phyloP scores from a whole-genome alignment of 2,797 vertebrate genomes.

The Scleropages formosus region DNA sequence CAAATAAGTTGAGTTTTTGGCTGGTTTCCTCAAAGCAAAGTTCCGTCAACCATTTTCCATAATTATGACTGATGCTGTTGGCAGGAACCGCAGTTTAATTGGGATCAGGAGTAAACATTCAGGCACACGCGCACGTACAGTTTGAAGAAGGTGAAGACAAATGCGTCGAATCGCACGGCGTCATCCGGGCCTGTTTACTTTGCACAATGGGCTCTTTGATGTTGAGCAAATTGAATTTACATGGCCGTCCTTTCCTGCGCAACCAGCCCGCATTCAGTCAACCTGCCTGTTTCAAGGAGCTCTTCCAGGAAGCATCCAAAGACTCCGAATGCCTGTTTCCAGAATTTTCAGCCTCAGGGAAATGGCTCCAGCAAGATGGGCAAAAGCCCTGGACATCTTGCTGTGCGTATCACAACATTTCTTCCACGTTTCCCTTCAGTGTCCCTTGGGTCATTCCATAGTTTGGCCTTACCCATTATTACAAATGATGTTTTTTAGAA shows the following conservation, averaged over 20 bases:
- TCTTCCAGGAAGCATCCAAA: no score
- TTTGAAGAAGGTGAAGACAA: conserved; percentile 22
- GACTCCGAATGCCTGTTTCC: not conserved
- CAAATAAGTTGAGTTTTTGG: not conserved
- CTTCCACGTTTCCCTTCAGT: not conserved
- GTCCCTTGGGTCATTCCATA: no score
- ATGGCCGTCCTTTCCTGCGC: conserved; percentile 17
- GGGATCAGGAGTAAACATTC: conserved; percentile 25
- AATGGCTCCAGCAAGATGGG: not conserved
- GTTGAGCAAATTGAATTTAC: conserved; percentile 28
- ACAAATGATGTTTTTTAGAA: no score
- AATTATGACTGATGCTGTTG: conserved; percentile 24
- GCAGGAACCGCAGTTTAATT: conserved; percentile 29
- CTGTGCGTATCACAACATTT: not conserved
- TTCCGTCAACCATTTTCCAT: conserved; percentile 1
- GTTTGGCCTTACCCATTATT: no score
- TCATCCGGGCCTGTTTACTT: conserved; percentile 28
- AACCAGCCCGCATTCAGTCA: not conserved
- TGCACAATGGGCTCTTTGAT: conserved; percentile 22
- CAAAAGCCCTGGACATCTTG: no score
- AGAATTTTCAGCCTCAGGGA: not conserved
- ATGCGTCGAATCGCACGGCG: conserved; percentile 21
- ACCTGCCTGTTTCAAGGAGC: no score
- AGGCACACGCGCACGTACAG: not conserved
- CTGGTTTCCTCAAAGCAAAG: conserved; percentile 2